phyloP scores from a whole-genome alignment of 2,888 invertebrate species.

The Hemaris fuciformis region DNA sequence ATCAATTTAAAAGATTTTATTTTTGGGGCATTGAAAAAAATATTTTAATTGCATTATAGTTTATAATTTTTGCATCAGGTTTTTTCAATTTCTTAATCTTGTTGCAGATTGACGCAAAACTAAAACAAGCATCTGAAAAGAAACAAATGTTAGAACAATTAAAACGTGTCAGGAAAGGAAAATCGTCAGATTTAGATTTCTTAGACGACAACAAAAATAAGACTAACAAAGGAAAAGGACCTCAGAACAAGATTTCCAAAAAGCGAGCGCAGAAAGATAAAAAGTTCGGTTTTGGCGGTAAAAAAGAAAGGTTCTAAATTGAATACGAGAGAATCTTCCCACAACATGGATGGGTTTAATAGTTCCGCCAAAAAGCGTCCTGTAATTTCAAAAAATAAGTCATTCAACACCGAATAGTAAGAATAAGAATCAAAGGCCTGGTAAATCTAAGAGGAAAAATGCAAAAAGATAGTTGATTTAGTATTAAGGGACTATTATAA shows the following conservation, averaged over 20 bases:
- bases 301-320: conserved; percentile 94
- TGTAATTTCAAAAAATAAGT: conserved; percentile 64
- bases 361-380: conserved; percentile 65
- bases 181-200: conserved; percentile 89
- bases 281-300: conserved; percentile 97
- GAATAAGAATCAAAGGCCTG: conserved; percentile 77
- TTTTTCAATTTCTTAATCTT: neutral
- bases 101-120: conserved; percentile 88
- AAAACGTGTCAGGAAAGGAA: conserved; percentile 95
- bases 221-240: conserved; percentile 43
- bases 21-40: too few species aligned
- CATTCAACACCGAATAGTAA: conserved; percentile 64
- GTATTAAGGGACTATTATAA: conserved; percentile 13
- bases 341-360: conserved; percentile 83
- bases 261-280: conserved; percentile 87
- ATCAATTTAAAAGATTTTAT: too few species aligned
- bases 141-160: conserved; percentile 95
- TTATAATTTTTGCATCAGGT: too few species aligned
- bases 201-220: conserved; percentile 84
- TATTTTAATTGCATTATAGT: too few species aligned
- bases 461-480: conserved; percentile 51
- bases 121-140: conserved; percentile 94
- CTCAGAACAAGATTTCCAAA: conserved; percentile 62
- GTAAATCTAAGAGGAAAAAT: conserved; percentile 77
- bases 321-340: conserved; percentile 91